Base-by-base conservation (phyloP, 2,888 invertebrate species). In the Entomobrya proxima region DNA sequence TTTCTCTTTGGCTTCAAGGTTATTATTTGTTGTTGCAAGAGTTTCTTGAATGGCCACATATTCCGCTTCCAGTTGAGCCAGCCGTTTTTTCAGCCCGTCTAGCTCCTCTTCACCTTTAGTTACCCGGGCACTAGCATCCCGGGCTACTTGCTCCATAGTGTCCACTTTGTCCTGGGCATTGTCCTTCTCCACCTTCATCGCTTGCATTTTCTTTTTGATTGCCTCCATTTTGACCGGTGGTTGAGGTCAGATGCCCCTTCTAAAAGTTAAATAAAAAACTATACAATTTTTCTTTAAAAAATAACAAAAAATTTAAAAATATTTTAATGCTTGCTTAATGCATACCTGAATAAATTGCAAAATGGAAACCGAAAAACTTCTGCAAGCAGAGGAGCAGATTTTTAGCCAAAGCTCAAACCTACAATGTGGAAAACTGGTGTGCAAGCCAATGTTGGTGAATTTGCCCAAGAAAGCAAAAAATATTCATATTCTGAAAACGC, bases 1-100 rank as follows among this genome's bases (percentile, higher is more conserved):
- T 93, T 98, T 98, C 92, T 98, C 98, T 93, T 96, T 96, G 93
- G 97, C 97, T 92, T 99, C 98, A 91, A 98, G 94, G 92, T 97
- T 96, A 92, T 95, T 95, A 93, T 97, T 98, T 92, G 97, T 97
- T 92, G 96, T 96, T 91, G 96, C 96, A 91, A 98, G 94, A 91
- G 95, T 94, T 92, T 96, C 96, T 94, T 98, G 98, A 93, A 96
- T 96, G 91, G 95, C 94, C 91, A 95, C 95, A 91, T 98, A 94
- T 93, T 98, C 98, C 91, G 95, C 95, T 92, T 99, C 98, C 90
- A 98, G 96, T 93, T 98, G 98, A 90, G 95, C 93, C 91, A 98
- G 95, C 93, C 98, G 98, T 95, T 99, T 99, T 93, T 96, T 96
- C 92, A 98, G 95, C 91, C 97, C 97, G 92, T 95, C 95, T 91